Evolutionary conservation across 2,113 vertebrate species (phyloP).

Genomic region (Lasiurus cinereus): DNA sequence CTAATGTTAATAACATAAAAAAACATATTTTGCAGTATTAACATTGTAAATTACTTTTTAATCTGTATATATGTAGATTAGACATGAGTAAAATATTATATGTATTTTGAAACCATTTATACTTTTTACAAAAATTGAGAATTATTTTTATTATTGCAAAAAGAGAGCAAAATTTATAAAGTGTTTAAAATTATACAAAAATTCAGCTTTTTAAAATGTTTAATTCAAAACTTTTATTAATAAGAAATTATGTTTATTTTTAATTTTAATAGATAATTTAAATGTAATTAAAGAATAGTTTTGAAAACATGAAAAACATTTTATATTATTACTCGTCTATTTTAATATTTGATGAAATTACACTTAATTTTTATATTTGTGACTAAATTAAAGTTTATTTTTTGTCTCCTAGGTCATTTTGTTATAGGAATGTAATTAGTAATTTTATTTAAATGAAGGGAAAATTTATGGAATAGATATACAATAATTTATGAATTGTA

Average conservation of each 20-base stretch:
- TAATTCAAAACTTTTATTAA: constrained; percentile 4
- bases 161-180: not conserved
- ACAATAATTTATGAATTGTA: not conserved
- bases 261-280: not conserved
- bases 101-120: constrained; percentile 19
- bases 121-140: not conserved
- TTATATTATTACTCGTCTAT: constrained; percentile 27
- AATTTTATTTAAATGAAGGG: not conserved
- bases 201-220: constrained; percentile 43
- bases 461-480: not conserved
- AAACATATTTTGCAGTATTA: constrained; percentile 27
- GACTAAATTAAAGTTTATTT: constrained; percentile 12
- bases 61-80: not conserved
- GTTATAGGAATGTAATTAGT: not conserved
- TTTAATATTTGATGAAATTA: constrained; percentile 32
- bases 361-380: not conserved
- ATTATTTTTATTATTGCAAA: constrained; percentile 38
- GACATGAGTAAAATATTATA: not conserved
- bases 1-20: no score
- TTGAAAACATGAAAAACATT: not conserved
- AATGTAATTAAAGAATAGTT: not conserved
- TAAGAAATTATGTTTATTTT: constrained; percentile 10
- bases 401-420: not conserved
- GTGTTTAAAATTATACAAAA: constrained; percentile 37
- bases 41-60: constrained; percentile 54